Evolutionary conservation across 2,888 invertebrate species (phyloP), one percentile per base, ranked within the genome.

Genomic region (Acrocyrtus sp.): DNA sequence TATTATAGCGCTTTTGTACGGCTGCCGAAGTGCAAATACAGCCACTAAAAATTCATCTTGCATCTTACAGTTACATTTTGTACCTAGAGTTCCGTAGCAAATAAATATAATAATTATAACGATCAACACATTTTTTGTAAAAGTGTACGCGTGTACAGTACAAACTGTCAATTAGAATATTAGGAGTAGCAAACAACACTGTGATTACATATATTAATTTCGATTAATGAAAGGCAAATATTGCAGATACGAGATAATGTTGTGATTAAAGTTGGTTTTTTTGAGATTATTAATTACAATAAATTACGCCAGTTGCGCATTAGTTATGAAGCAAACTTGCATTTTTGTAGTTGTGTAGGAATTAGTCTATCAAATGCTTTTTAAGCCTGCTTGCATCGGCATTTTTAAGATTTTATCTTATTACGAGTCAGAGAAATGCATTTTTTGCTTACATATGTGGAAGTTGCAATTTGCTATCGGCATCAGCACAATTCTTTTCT

Each of bases 41-140:
- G 70, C 70, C 62, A 70, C 70, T 70, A 70, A 70, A 69, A 70
- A 70, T 69, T 56, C 62, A 70, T 62, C 62, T 70, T 70, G 70
- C 70, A 70, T 70, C 70, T 62, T 70, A 70, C 62, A 70, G 70
- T 70, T 70, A 62, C 70, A 57, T 48, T 70, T 70, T 70, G 70
- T 70, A 70, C 70, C 70, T 70, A 70, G 19, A 62, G 70, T 70
- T 70, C 70, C 70, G 45, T 70, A 70, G 62, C 62, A 70, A 70
- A 70, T 61, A 62, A 70, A 70, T 62, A 63, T 56, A 70, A n/a
- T n/a, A n/a, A n/a, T n/a, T n/a, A n/a, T 63, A 70, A 70, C 43
- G 57, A n/a, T 57, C 45, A 57, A 63, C 39, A 62, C n/a, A n/a
- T n/a, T n/a, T n/a, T n/a, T n/a, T n/a, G n/a, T n/a, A n/a, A n/a